phyloP scores from a whole-genome alignment of 1,140 invertebrate genomes.

The Nephila pilipes region DNA sequence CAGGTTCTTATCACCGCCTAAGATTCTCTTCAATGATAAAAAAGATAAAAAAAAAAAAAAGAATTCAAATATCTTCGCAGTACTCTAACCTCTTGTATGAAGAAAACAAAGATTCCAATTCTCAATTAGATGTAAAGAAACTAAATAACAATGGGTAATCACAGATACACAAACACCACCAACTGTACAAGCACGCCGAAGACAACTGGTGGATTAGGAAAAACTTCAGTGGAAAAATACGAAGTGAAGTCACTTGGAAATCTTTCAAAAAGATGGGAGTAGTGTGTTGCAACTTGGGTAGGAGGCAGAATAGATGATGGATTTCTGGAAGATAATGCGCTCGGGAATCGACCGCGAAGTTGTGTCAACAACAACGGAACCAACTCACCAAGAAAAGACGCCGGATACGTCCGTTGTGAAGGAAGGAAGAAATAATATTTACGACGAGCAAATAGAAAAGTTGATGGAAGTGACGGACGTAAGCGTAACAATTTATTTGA shows the following conservation, averaged over 20 bases:
- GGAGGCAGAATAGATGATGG: not conserved
- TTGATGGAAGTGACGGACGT: conserved; percentile 12
- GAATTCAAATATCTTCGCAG: not conserved
- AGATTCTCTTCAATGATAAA: not conserved
- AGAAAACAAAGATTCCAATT: too few relatives aligned
- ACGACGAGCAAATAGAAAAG: not conserved
- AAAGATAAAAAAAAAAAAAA: too few relatives aligned
- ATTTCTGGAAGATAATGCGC: not conserved
- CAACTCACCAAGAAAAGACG: not conserved
- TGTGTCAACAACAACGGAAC: conserved; percentile 8
- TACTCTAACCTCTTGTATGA: too few relatives aligned
- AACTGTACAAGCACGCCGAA: not conserved
- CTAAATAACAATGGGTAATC: too few relatives aligned
- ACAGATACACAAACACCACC: not conserved
- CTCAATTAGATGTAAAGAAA: too few relatives aligned
- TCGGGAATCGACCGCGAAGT: not conserved
- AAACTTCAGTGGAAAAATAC: not conserved
- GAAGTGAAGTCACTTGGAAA: not conserved
- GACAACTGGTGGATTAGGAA: not conserved
- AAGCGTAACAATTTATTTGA: not conserved
- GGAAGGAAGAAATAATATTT: not conserved
- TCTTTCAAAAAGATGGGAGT: not conserved
- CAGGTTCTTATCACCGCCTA: not conserved
- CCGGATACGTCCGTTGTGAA: not conserved
- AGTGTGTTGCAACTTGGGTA: not conserved